Evolutionary conservation across 37 sponge, comb jelly and placozoan species (phyloP).

Genomic region (Cliona cf. orientalis): DNA sequence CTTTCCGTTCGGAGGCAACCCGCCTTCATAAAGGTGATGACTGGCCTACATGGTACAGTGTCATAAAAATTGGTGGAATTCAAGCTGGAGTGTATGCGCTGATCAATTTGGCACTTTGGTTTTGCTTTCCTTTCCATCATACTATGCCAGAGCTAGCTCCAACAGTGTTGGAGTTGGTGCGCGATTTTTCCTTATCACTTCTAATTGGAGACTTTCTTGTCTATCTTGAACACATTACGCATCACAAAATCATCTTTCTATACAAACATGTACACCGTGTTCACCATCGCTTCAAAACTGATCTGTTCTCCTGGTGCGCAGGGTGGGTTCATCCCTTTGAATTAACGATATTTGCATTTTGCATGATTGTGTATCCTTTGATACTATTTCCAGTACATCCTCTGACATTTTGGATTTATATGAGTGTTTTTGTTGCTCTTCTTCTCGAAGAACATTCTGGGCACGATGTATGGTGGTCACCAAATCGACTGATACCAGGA

Average conservation of each 20-base stretch:
- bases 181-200: neutral
- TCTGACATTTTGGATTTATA: constrained; percentile 6
- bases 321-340: constrained; percentile 32
- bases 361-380: constrained; percentile 9
- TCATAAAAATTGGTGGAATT: neutral
- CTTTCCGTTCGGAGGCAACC: neutral
- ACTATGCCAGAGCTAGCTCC: constrained; percentile 6
- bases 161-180: constrained; percentile 4
- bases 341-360: neutral
- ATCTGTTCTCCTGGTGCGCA: constrained; percentile 21
- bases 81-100: neutral
- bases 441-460: constrained; percentile 29
- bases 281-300: constrained; percentile 21
- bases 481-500: neutral
- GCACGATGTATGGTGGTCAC: constrained; percentile 35
- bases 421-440: neutral
- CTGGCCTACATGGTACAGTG: neutral
- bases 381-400: constrained; percentile 10
- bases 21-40: constrained; percentile 3
- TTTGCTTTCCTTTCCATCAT: neutral
- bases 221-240: constrained; percentile 12
- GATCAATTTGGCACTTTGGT: neutral
- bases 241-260: constrained; percentile 15
- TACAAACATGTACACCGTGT: constrained; percentile 20
- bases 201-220: constrained; percentile 29